phyloP scores from a whole-genome alignment of 2,888 invertebrate genomes.

The Andrena hattorfiana region DNA sequence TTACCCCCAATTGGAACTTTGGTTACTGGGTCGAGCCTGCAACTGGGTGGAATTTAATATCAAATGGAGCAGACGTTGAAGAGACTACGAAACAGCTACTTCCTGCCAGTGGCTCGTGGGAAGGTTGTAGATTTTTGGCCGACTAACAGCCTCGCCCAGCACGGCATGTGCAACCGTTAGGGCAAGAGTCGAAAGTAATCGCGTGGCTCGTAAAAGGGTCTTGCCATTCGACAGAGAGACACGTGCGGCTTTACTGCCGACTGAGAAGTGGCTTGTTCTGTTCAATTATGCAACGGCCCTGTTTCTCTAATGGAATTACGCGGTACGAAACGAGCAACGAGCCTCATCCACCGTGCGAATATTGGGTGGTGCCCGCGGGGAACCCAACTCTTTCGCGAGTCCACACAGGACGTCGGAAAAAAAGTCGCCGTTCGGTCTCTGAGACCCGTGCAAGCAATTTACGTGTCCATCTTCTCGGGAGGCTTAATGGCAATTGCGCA shows the following conservation, averaged over 20 bases:
- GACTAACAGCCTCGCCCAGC: neutral
- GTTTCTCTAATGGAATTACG: conserved; percentile 70
- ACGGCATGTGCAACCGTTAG: conserved; percentile 47
- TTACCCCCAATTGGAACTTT: too few relatives aligned
- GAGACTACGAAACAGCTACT: neutral
- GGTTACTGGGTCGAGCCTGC: too few relatives aligned
- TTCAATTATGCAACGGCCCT: conserved; percentile 71
- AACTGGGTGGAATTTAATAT: neutral
- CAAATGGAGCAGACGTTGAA: neutral
- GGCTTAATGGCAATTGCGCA: neutral
- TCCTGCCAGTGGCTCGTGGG: neutral
- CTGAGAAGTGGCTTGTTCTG: conserved; percentile 64
- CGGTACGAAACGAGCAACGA: conserved; percentile 47
- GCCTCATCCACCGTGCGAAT: conserved; percentile 32
- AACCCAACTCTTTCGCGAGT: neutral
- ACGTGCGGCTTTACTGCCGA: conserved; percentile 39
- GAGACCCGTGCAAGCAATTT: neutral
- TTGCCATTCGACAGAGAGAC: conserved; percentile 16
- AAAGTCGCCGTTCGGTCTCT: neutral
- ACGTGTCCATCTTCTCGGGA: neutral
- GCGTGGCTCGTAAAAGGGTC: conserved; percentile 57
- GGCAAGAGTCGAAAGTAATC: conserved; percentile 53
- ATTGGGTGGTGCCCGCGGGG: neutral
- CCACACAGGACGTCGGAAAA: neutral
- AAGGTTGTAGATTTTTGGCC: neutral